Base-by-base conservation (phyloP, 2,888 invertebrate species). In the Ectropis crepuscularia region DNA sequence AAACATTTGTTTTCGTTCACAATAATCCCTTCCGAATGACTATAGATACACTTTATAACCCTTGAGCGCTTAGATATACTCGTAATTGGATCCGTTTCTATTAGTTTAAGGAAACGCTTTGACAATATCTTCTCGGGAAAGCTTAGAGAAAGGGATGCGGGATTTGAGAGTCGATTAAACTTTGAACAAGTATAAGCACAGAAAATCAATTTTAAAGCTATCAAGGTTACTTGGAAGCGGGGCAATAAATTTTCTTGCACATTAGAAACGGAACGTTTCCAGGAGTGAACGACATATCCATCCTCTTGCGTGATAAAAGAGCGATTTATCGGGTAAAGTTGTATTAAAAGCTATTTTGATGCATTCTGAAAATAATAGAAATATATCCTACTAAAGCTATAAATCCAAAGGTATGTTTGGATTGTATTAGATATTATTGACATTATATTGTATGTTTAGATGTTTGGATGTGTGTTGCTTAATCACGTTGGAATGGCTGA, bases 221-320 rank as follows among this genome's bases (percentile, higher is more conserved):
- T 74, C 74, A 75, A 69, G 73, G 66, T 66, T 73, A 59, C 54
- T 68, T n/a, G 65, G 48, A 63, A 65, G 66, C 55, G 55, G 60
- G 65, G 71, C 65, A 53, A 76, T 77, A 75, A 74, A 77, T 77
- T 76, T 70, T 67, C 60, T 65, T 61, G 65, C 65, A 70, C 74
- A 71, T 73, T 77, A 73, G 74, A 64, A 67, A 62, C 63, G 64
- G 65, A 59, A 65, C 71, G 64, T 68, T 66, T 53, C 53, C 62
- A 62, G 64, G 62, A 65, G 72, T 61, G 69, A 71, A 69, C 67
- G 70, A 69, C 70, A 66, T 71, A 70, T 71, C 62, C 57, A 71
- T 69, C 62, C 57, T 62, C 61, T 65, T 46, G 48, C 51, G 63
- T 64, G 62, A 69, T 65, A 61, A 61, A 67, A 46, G 48, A 57